Conservation (phyloP, 2,797 vertebrate genomes). For the Astyanax mexicanus region DNA sequence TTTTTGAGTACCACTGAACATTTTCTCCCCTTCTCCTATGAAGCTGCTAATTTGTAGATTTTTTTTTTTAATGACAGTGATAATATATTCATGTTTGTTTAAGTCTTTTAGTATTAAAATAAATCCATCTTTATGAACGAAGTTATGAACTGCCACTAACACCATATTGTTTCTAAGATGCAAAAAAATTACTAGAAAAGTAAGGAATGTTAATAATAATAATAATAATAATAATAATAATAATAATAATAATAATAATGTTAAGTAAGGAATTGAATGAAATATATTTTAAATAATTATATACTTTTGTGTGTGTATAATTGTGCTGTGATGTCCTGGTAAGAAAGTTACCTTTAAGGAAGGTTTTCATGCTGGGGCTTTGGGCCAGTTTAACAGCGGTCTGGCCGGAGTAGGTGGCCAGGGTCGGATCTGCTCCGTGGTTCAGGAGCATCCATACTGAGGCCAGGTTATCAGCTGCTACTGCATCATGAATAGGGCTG, state of each 20-base stretch:
- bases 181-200: no score
- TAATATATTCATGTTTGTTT: no score
- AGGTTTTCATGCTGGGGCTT: slow-evolving; percentile 91
- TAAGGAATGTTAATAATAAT: no score
- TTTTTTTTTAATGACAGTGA: no score
- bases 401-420: slow-evolving; percentile 97
- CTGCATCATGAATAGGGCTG: slow-evolving; percentile 96
- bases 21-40: no score
- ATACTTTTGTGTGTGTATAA: background rate
- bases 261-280: background rate
- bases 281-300: background rate
- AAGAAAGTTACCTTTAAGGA: slow-evolving; percentile 85
- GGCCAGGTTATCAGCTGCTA: slow-evolving; percentile 94
- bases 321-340: background rate
- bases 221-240: no score
- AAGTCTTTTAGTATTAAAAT: no score
- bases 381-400: slow-evolving; percentile 94
- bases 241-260: no score
- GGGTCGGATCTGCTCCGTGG: slow-evolving; percentile 95
- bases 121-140: no score
- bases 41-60: no score
- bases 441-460: slow-evolving; percentile 95
- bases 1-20: no score
- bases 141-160: no score
- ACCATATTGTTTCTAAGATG: background rate